These are phyloP conservation scores for Rosalia funebris DNA, from an alignment of 2,888 invertebrate species.

Conservation along the genomic window DNA sequence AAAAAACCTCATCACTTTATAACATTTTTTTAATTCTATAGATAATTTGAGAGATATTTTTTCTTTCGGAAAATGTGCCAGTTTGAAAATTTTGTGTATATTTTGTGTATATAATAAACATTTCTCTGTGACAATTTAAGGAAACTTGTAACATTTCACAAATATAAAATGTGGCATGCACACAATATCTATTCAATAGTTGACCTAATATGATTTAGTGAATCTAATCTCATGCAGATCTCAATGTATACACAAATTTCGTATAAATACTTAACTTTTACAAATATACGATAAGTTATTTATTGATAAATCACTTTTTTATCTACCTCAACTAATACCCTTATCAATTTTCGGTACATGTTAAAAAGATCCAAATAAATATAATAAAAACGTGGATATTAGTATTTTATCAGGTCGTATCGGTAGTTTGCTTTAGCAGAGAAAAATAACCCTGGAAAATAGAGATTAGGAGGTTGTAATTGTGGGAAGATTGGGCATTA, in stretches of 20 bases:
- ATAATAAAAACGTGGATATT: slow-evolving; percentile 6
- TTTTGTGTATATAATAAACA: too few relatives aligned
- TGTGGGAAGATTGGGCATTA: slow-evolving; percentile 9
- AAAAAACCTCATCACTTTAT: too few relatives aligned
- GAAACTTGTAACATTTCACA: too few relatives aligned
- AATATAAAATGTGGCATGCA: too few relatives aligned
- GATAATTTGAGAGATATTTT: too few relatives aligned
- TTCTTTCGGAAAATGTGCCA: too few relatives aligned
- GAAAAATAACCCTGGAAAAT: slow-evolving; percentile 6
- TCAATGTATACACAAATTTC: neutral
- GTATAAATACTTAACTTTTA: neutral
- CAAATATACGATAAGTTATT: neutral
- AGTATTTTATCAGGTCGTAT: slow-evolving; percentile 16
- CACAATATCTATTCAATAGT: too few relatives aligned
- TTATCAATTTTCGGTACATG: slow-evolving; percentile 9
- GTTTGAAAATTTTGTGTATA: too few relatives aligned
- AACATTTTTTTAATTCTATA: too few relatives aligned
- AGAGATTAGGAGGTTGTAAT: too few relatives aligned
- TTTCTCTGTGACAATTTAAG: too few relatives aligned
- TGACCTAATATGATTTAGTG: too few relatives aligned
- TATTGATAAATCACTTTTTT: slow-evolving; percentile 21
- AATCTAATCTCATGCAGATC: neutral
- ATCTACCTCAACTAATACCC: slow-evolving; percentile 3
- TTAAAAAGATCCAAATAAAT: slow-evolving; percentile 4
- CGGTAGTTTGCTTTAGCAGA: slow-evolving; percentile 8